Evolutionary conservation across 2,888 invertebrate genomes (phyloP).

Genomic region (Teleiodes luculella): DNA sequence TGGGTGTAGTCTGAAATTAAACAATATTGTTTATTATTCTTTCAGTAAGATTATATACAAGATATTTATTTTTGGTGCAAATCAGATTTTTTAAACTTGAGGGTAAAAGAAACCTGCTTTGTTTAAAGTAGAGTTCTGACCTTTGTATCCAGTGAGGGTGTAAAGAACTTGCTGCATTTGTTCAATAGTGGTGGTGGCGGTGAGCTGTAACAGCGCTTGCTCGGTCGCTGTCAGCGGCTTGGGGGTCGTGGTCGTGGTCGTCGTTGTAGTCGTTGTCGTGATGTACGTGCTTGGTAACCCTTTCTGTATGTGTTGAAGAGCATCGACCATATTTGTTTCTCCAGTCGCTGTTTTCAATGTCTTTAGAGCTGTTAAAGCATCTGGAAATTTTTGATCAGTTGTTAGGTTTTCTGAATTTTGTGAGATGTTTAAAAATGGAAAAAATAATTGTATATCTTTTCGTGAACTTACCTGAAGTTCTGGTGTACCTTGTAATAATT

Average conservation of each 20-base stretch:
- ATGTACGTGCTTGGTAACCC: conserved; percentile 16
- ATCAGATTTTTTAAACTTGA: no score
- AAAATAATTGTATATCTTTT: not conserved
- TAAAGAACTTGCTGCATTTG: not conserved
- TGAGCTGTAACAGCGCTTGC: not conserved
- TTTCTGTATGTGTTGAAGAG: conserved; percentile 22
- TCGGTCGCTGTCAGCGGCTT: conserved; percentile 7
- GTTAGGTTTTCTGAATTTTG: no score
- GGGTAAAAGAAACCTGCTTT: no score
- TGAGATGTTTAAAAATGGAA: no score
- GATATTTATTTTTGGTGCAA: no score
- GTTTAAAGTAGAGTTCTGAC: not conserved
- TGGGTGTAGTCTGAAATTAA: not conserved
- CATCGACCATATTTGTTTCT: conserved; percentile 10
- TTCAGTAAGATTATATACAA: no score
- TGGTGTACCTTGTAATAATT: not conserved
- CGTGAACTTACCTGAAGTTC: no score
- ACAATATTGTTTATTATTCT: no score
- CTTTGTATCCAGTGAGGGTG: not conserved
- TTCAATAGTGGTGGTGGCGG: not conserved
- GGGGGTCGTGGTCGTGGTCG: not conserved
- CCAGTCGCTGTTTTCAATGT: not conserved
- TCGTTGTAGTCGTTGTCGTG: conserved; percentile 1
- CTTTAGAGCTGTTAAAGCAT: not conserved
- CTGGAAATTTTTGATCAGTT: no score